These are phyloP conservation scores for Hormaphis cornu DNA, from an alignment of 1,140 invertebrate species.

Conservation along the genomic window DNA sequence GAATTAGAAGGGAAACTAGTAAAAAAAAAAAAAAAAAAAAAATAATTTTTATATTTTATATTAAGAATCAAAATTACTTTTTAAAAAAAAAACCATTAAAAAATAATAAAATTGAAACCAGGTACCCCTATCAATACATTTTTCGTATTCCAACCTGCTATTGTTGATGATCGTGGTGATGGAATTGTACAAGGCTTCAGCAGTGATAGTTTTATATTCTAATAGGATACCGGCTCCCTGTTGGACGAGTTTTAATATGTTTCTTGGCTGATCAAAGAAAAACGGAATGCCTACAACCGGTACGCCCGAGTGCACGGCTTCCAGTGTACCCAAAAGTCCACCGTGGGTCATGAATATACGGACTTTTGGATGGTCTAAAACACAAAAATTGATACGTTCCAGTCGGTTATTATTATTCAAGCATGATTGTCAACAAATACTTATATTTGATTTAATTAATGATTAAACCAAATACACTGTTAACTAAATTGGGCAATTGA, in stretches of 20 bases:
- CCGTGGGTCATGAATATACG: constrained; percentile 60
- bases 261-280: constrained; percentile 51
- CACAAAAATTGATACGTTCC: too few relatives aligned
- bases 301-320: constrained; percentile 59
- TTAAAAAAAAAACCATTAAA: too few relatives aligned
- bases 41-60: too few relatives aligned
- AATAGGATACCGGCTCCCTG: constrained; percentile 18
- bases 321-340: constrained; percentile 57
- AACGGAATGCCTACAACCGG: constrained; percentile 61
- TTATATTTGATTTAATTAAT: background rate
- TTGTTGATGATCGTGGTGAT: constrained; percentile 1
- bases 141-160: constrained; percentile 7
- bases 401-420: background rate
- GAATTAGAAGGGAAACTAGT: constrained; percentile 44
- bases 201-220: background rate
- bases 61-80: too few relatives aligned
- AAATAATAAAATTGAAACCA: background rate
- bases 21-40: too few relatives aligned
- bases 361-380: constrained; percentile 54
- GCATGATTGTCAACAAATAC: too few relatives aligned
- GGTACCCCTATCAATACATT: background rate
- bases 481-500: too few relatives aligned
- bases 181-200: background rate
- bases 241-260: constrained; percentile 39
- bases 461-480: too few relatives aligned